phyloP scores from a whole-genome alignment of 2,888 invertebrate species.

The Erpobdella octoculata region DNA sequence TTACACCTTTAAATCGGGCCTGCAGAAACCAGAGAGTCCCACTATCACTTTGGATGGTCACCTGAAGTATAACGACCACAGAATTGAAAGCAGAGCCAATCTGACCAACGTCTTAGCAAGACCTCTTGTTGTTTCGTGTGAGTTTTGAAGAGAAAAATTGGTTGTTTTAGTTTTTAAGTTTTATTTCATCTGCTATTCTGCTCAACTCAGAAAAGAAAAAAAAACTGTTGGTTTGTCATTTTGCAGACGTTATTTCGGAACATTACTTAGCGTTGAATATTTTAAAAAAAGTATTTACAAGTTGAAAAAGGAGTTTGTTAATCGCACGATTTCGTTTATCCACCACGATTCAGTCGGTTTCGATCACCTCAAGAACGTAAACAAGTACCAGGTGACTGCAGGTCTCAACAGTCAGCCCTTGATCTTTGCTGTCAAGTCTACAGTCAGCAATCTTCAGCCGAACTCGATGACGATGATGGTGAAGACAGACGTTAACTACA shows the following conservation, averaged over 20 bases:
- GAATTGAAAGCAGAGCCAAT: constrained; percentile 27
- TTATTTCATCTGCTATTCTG: too few species aligned
- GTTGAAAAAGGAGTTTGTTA: too few species aligned
- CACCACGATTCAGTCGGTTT: neutral
- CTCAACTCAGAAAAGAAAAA: too few species aligned
- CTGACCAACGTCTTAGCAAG: constrained; percentile 32
- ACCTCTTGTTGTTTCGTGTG: constrained; percentile 32
- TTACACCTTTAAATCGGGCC: constrained; percentile 22
- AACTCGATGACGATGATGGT: constrained; percentile 17
- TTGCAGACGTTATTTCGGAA: too few species aligned
- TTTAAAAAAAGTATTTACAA: too few species aligned
- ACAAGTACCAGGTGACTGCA: constrained; percentile 31
- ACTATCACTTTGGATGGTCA: constrained; percentile 28
- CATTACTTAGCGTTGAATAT: too few species aligned
- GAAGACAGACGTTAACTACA: constrained; percentile 31
- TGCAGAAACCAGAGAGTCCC: neutral
- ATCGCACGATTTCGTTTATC: too few species aligned
- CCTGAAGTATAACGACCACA: constrained; percentile 25
- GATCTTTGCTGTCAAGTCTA: constrained; percentile 25
- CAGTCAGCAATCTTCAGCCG: constrained; percentile 17
- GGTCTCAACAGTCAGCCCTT: constrained; percentile 29
- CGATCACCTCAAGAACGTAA: constrained; percentile 21
- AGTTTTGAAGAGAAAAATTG: too few species aligned
- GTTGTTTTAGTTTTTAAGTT: too few species aligned
- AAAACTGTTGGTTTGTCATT: too few species aligned